Base-by-base conservation (phyloP, 2,888 invertebrate species). In the Mythimna loreyi region DNA sequence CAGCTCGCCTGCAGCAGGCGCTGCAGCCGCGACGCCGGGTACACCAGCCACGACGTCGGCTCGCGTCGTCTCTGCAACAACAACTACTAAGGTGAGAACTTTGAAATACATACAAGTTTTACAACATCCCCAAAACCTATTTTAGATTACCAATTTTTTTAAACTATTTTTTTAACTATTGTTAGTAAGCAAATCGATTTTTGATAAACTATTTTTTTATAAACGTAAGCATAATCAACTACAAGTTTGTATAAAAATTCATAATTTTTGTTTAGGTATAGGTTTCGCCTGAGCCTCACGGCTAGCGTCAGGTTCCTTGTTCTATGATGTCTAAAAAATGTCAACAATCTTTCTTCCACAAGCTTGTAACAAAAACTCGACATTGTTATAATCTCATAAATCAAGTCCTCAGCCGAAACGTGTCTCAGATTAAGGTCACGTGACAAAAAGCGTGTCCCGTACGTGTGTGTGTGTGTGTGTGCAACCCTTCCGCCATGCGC, bases 11-110 rank as follows among this genome's bases (percentile, higher is more conserved):
- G 87, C 80, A 92, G 89, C 80, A 92, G 85, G 3, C 86, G 76
- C 81, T 87, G 91, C 82, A 92, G 89, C 60, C 92, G 88, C 67
- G 88, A 81, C 75, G 87, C 87, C 19, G 92, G 92, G 89, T 92
- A 92, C 85, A 88, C 88, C 89, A 92, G 87, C 90, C 91, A 90
- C 60, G 89, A 82, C 63, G 89, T 83, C 72, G 86, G 86, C 79
- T 85, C 88, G 33, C 89, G 88, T 0, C 89, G 83, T 62, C 88
- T 74, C 89, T 88, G 86, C n/a, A 71, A 72, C 49, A 53, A 55
- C 11, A 7, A 50, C 6, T 16, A 11, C 7, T 23, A 23, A 57
- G 1, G 16, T 57, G 9, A 40, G 19, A 23, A 9, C 43, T n/a
- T 45, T n/a, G 8, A 45, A n/a, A 8, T 16, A 40, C 16, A 4